Conservation (phyloP, 1,140 invertebrate species). For the Pogonognathellus flavescens region DNA sequence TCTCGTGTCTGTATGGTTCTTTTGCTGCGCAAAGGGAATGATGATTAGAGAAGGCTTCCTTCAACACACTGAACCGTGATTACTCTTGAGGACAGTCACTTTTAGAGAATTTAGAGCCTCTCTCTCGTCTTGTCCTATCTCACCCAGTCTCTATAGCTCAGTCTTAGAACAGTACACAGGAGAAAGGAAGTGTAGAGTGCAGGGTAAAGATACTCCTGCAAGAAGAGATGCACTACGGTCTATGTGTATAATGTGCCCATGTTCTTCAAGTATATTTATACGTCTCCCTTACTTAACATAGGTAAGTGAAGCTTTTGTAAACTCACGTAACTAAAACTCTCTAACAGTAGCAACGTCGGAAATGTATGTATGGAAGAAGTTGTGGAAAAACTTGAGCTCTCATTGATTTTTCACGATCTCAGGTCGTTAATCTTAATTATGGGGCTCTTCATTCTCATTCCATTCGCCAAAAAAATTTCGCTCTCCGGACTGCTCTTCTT, state of each 20-base stretch:
- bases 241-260: not conserved
- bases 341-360: not conserved
- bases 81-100: conserved; percentile 57
- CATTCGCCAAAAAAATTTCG: conserved; percentile 56
- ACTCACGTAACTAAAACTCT: not conserved
- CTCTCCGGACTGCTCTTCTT: not conserved
- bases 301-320: not conserved
- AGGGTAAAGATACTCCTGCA: too few species aligned
- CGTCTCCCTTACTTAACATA: not conserved
- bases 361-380: conserved; percentile 34
- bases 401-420: conserved; percentile 66
- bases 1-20: conserved; percentile 1
- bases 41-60: conserved; percentile 52
- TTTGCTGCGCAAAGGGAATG: conserved; percentile 42
- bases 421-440: conserved; percentile 67
- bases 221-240: too few species aligned
- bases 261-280: not conserved
- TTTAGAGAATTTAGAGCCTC: conserved; percentile 36
- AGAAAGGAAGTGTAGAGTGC: conserved; percentile 6
- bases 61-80: conserved; percentile 52
- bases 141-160: not conserved
- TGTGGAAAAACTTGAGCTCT: conserved; percentile 57
- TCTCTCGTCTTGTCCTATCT: conserved; percentile 15
- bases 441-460: conserved; percentile 59
- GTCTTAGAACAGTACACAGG: not conserved